Conservation (phyloP, 1,140 invertebrate species). For the Dinothrombium tinctorium region DNA sequence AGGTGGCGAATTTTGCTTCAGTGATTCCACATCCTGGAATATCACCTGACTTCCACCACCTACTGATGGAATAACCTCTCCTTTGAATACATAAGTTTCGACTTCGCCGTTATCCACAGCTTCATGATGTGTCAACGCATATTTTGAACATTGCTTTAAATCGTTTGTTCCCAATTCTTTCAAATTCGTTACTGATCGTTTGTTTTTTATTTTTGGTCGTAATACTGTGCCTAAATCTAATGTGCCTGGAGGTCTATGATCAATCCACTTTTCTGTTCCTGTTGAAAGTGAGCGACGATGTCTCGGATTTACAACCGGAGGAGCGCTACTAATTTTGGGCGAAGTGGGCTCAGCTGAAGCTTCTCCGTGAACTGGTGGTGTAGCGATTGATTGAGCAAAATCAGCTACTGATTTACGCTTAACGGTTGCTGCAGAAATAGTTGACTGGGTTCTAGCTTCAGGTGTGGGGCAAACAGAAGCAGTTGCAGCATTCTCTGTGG, state of each 20-base stretch:
- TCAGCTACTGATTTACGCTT: no score
- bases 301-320: conserved; percentile 37
- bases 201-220: conserved; percentile 54
- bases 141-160: conserved; percentile 53
- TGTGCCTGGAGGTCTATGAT: conserved; percentile 45
- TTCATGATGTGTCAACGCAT: conserved; percentile 71
- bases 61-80: conserved; percentile 67
- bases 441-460: neutral
- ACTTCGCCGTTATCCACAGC: conserved; percentile 70
- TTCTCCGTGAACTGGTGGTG: neutral
- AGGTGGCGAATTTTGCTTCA: conserved; percentile 60
- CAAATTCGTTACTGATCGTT: conserved; percentile 58
- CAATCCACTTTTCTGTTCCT: conserved; percentile 50
- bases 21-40: conserved; percentile 77
- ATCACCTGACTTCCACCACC: conserved; percentile 82
- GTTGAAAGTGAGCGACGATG: conserved; percentile 52
- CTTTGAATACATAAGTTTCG: conserved; percentile 79
- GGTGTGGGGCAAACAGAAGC: neutral
- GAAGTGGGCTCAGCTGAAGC: neutral
- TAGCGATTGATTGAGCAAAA: neutral
- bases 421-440: neutral
- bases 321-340: neutral
- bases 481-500: neutral
- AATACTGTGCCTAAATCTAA: conserved; percentile 49
- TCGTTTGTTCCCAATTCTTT: conserved; percentile 32